These are phyloP conservation scores for Eucidaris tribuloides DNA, from an alignment of 35 echinoderm and acorn worm species.

Conservation along the genomic window DNA sequence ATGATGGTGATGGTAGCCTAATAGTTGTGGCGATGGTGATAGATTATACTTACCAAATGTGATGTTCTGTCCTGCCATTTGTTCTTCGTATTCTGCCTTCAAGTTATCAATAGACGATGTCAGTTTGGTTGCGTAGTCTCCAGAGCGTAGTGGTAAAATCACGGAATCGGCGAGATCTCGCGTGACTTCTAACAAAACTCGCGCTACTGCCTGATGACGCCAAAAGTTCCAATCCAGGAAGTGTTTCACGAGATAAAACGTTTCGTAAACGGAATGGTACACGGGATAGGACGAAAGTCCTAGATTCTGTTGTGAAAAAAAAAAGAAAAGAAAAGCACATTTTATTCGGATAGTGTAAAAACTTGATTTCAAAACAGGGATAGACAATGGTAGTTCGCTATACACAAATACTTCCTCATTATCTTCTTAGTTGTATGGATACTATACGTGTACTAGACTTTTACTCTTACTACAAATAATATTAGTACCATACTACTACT, in stretches of 20 bases:
- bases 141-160: slow-evolving; percentile 66
- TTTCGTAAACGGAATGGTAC: slow-evolving; percentile 92
- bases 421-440: not conserved
- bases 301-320: slow-evolving; percentile 1
- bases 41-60: slow-evolving; percentile 70
- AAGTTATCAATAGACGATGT: slow-evolving; percentile 32
- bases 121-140: slow-evolving; percentile 68
- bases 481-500: too few species aligned
- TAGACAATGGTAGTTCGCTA: not conserved
- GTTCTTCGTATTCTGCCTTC: slow-evolving; percentile 38
- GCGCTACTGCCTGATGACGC: slow-evolving; percentile 56
- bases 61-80: slow-evolving; percentile 34
- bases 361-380: not conserved
- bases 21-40: not conserved
- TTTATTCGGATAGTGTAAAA: too few species aligned
- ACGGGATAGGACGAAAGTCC: slow-evolving; percentile 81
- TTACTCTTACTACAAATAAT: not conserved
- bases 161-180: slow-evolving; percentile 80
- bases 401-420: not conserved
- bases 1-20: too few species aligned
- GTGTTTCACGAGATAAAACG: slow-evolving; percentile 67
- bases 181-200: slow-evolving; percentile 71
- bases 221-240: slow-evolving; percentile 72
- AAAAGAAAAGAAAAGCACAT: too few species aligned
- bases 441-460: not conserved